Conservation (phyloP, 1,140 invertebrate genomes). For the Hylaeus anthracinus region DNA sequence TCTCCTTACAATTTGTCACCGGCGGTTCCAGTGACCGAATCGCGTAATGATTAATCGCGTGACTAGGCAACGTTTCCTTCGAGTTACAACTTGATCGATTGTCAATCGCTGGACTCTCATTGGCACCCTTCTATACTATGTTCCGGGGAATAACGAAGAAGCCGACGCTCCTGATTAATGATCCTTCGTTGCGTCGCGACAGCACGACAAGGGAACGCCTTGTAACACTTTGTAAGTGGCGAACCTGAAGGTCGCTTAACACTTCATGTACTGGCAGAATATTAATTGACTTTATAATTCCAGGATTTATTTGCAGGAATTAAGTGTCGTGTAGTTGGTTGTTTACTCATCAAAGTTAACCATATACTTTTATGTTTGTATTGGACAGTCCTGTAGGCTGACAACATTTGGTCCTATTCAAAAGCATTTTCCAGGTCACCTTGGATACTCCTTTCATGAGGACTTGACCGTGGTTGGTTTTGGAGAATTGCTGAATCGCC, state of each 20-base stretch:
- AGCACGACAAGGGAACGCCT: not conserved
- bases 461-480: too few relatives aligned
- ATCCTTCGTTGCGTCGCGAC: not conserved
- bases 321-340: too few relatives aligned
- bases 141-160: conserved; percentile 28
- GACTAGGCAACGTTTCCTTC: not conserved
- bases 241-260: not conserved
- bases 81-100: conserved; percentile 9
- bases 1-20: too few relatives aligned
- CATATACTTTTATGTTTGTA: too few relatives aligned
- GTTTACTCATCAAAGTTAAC: too few relatives aligned
- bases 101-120: conserved; percentile 7
- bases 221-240: conserved; percentile 16
- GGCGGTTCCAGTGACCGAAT: not conserved
- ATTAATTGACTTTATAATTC: too few relatives aligned
- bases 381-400: too few relatives aligned
- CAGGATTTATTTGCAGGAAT: too few relatives aligned
- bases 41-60: not conserved
- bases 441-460: too few relatives aligned
- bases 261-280: too few relatives aligned
- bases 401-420: too few relatives aligned
- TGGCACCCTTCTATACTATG: not conserved
- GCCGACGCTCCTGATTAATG: conserved; percentile 33
- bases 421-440: too few relatives aligned
- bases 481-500: not conserved